Conservation (phyloP, 2,113 vertebrate genomes). For the Tychaedon coryphoeus region DNA sequence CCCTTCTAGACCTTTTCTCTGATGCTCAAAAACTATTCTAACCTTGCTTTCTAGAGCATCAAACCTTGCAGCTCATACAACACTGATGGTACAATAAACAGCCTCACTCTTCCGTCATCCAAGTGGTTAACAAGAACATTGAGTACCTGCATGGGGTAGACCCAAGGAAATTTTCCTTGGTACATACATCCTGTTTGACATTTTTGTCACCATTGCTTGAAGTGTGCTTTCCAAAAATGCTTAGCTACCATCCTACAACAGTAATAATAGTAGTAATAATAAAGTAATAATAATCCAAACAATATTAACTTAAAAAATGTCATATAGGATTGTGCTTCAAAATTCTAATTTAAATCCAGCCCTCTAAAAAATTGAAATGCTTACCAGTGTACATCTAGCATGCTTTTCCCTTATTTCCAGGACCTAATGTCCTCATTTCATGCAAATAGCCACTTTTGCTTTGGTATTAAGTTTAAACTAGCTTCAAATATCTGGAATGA, state of each 20-base stretch:
- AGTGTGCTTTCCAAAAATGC: neutral
- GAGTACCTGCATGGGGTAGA: neutral
- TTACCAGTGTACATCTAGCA: neutral
- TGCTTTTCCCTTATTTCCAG: neutral
- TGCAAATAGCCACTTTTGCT: neutral
- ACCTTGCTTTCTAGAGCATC: neutral
- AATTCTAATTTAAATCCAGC: neutral
- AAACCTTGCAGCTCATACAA: neutral
- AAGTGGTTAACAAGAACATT: neutral
- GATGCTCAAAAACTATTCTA: neutral
- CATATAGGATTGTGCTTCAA: neutral
- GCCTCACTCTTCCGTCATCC: neutral
- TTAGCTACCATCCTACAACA: neutral
- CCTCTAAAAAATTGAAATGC: neutral
- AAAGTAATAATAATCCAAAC: neutral
- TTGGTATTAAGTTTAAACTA: neutral
- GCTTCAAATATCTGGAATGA: neutral
- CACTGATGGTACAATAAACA: neutral
- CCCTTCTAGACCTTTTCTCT: neutral
- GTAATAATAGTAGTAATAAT: too few species aligned
- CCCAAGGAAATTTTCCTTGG: neutral
- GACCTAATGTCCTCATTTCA: neutral
- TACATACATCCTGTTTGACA: neutral
- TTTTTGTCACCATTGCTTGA: neutral
- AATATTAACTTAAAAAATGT: neutral